Percentiles rank a stretch among this genome's conserved stretches.
Evolutionary conservation across 2,888 invertebrate species (phyloP).

Genomic region (Tenodera sinensis): DNA sequence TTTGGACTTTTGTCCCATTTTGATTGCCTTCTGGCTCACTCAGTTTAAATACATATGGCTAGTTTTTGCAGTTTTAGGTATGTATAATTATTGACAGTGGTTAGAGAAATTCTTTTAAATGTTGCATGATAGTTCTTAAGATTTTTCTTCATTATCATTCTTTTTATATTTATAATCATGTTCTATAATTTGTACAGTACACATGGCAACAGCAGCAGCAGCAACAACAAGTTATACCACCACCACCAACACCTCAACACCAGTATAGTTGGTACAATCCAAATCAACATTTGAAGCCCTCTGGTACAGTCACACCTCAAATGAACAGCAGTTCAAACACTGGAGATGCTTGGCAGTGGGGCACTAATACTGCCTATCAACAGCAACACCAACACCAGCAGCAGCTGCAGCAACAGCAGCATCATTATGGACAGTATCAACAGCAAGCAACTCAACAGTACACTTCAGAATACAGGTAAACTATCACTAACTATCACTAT

Average conservation of each 20-base stretch:
- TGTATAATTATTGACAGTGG: too few relatives aligned
- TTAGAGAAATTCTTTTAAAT: too few relatives aligned
- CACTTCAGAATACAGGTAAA: background rate
- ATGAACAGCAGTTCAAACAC: background rate
- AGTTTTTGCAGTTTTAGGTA: too few relatives aligned
- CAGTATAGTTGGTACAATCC: background rate
- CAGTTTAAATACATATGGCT: too few relatives aligned
- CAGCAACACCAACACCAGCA: conserved; percentile 33
- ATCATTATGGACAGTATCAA: conserved; percentile 33
- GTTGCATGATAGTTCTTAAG: too few relatives aligned
- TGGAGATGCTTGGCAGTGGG: conserved; percentile 8
- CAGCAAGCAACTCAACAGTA: background rate
- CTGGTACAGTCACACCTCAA: background rate
- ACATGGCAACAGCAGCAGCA: background rate
- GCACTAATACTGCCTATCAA: conserved; percentile 15
- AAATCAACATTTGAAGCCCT: background rate
- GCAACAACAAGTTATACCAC: background rate
- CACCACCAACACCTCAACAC: background rate
- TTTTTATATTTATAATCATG: background rate
- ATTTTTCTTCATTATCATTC: too few relatives aligned
- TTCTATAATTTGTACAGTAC: background rate
- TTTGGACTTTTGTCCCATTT: too few relatives aligned
- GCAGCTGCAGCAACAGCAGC: conserved; percentile 39
- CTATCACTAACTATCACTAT: background rate
- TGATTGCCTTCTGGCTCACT: too few relatives aligned